These are phyloP conservation scores for Pluvialis apricaria DNA, from an alignment of 2,113 vertebrate genomes.

Conservation along the genomic window DNA sequence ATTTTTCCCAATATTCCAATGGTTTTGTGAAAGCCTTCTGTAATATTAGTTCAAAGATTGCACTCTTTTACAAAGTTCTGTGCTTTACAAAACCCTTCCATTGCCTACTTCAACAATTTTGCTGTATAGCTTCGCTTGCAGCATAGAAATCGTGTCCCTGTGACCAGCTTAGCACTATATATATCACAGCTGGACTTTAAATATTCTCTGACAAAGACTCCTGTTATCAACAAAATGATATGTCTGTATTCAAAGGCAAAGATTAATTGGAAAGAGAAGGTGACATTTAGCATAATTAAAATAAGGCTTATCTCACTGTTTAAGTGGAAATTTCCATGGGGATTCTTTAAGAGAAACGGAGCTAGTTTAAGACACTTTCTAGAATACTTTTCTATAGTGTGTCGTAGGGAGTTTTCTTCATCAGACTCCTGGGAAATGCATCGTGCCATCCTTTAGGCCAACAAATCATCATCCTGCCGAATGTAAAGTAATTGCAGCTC, in stretches of 20 bases:
- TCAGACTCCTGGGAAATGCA: neutral
- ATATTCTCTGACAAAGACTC: neutral
- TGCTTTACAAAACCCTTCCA: neutral
- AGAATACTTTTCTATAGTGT: neutral
- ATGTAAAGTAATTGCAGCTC: neutral
- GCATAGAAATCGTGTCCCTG: neutral
- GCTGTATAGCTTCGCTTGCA: neutral
- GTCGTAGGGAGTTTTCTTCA: neutral
- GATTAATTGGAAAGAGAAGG: neutral
- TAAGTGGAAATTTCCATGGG: neutral
- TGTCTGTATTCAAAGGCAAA: neutral
- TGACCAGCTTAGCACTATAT: neutral
- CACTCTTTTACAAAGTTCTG: neutral
- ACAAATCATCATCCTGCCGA: neutral
- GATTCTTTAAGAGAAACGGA: neutral
- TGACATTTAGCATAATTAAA: neutral
- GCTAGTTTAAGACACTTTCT: neutral
- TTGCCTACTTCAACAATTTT: neutral
- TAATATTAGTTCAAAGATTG: neutral
- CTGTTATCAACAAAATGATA: neutral
- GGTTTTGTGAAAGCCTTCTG: neutral
- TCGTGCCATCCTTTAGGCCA: neutral
- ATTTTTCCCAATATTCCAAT: neutral
- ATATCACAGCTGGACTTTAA: neutral
- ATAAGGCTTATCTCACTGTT: neutral